phyloP scores from a whole-genome alignment of 2,797 vertebrate genomes.

The Glyptemys insculpta region DNA sequence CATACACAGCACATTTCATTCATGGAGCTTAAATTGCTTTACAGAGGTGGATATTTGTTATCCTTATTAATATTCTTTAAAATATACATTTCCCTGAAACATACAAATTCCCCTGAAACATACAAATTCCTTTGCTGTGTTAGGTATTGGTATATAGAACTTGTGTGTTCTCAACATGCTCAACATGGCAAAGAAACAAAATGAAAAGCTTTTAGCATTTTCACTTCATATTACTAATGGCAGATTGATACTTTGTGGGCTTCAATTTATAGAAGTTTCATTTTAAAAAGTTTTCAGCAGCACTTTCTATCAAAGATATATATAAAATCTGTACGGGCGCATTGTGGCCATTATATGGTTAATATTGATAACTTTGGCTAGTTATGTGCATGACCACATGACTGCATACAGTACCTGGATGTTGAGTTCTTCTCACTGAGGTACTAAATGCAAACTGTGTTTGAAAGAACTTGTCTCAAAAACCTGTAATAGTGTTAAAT shows the following conservation, averaged over 20 bases:
- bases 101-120: not conserved
- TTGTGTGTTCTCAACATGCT: not conserved
- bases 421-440: not conserved
- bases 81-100: not conserved
- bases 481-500: not conserved
- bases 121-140: not conserved
- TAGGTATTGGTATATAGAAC: not conserved
- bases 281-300: not conserved
- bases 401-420: not conserved
- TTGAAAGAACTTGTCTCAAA: not conserved
- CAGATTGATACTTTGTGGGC: not conserved
- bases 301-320: not conserved
- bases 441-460: not conserved
- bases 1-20: not conserved
- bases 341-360: not conserved
- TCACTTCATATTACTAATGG: not conserved
- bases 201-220: not conserved
- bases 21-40: not conserved
- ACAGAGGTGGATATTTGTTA: not conserved
- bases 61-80: not conserved
- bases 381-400: not conserved
- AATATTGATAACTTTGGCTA: not conserved
- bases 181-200: not conserved
- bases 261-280: not conserved
- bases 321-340: rapidly evolving